Evolutionary conservation across 2,888 invertebrate species (phyloP).

Genomic region (Mythimna loreyi): DNA sequence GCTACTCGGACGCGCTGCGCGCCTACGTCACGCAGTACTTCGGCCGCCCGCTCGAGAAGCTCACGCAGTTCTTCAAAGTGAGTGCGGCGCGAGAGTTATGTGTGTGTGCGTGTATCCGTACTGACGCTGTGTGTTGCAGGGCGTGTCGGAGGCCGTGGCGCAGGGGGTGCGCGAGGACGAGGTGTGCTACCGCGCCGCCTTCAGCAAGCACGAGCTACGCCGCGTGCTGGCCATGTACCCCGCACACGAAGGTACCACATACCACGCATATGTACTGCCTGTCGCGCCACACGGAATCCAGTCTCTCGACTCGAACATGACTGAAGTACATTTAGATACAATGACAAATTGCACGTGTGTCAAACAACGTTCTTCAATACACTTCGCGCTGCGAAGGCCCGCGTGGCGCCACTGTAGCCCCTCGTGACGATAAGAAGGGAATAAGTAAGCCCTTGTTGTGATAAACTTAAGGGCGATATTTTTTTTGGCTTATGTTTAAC

Average conservation of each 20-base stretch:
- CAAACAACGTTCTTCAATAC: too few species aligned
- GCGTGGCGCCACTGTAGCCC: too few species aligned
- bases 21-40: conserved; percentile 98
- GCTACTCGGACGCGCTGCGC: conserved; percentile 97
- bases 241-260: conserved; percentile 51
- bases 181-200: conserved; percentile 99
- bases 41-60: conserved; percentile 92
- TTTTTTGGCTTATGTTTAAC: too few species aligned
- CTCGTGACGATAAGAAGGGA: too few species aligned
- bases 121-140: conserved; percentile 76
- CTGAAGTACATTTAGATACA: too few species aligned
- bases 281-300: not conserved
- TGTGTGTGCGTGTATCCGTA: not conserved
- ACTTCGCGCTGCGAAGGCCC: too few species aligned
- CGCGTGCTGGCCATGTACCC: conserved; percentile 99
- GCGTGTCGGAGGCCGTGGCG: conserved; percentile 97
- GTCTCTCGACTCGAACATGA: not conserved
- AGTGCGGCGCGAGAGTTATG: not conserved
- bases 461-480: too few species aligned
- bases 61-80: conserved; percentile 97
- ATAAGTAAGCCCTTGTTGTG: too few species aligned
- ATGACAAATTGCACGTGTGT: too few species aligned
- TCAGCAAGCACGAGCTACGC: conserved; percentile 98
- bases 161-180: conserved; percentile 99
- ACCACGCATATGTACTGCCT: not conserved